phyloP scores from a whole-genome alignment of 2,113 vertebrate genomes.

The Ivindomyrus marchei region DNA sequence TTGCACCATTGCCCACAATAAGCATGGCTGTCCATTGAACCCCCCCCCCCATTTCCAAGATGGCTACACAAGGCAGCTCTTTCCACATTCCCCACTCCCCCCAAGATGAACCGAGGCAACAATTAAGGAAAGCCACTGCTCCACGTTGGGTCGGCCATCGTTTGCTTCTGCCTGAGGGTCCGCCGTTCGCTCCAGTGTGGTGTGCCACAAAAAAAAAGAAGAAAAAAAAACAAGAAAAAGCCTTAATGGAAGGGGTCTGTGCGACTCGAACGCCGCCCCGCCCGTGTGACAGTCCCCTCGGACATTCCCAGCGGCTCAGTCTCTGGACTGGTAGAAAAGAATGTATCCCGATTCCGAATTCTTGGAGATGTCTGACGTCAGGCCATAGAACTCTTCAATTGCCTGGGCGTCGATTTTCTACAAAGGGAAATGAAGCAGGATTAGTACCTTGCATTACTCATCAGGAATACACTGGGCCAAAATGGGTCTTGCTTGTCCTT shows the following conservation, averaged over 20 bases:
- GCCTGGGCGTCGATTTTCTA: constrained; percentile 90
- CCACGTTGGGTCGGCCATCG: constrained; percentile 20
- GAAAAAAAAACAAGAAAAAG: constrained; percentile 16
- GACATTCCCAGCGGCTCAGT: constrained; percentile 53
- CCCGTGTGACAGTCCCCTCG: constrained; percentile 40
- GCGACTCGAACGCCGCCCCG: constrained; percentile 32
- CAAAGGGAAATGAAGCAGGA: not conserved
- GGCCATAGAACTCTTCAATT: constrained; percentile 88
- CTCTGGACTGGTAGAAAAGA: constrained; percentile 89
- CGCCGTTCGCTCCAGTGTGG: constrained; percentile 38
- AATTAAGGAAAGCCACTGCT: constrained; percentile 3
- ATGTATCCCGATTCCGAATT: constrained; percentile 89
- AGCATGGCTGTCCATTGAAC: not conserved
- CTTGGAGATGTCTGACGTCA: constrained; percentile 91
- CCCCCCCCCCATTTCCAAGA: not conserved
- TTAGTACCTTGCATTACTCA: not conserved
- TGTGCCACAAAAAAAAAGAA: constrained; percentile 36
- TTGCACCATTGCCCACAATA: not conserved
- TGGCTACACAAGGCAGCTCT: not conserved
- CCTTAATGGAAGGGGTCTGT: constrained; percentile 33
- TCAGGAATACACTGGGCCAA: not conserved
- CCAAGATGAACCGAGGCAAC: not conserved
- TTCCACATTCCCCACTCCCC: too few relatives aligned
- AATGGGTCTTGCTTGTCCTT: not conserved
- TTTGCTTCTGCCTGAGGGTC: constrained; percentile 30